Percentiles rank a stretch among this genome's conserved stretches.
Conservation (phyloP, 2,113 vertebrate species). For the Pithys albifrons region DNA sequence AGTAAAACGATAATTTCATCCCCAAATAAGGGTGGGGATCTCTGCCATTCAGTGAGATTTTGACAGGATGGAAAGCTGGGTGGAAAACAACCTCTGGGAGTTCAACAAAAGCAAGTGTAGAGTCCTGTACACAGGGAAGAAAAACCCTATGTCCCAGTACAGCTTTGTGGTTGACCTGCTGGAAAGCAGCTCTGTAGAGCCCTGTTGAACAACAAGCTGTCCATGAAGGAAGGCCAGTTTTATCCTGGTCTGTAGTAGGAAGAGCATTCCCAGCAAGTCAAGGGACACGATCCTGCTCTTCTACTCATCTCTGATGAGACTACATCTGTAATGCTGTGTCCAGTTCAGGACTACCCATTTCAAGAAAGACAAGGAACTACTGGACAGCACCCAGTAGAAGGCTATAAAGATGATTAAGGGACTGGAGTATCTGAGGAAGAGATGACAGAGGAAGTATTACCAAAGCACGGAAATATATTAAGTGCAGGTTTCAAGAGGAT, state of each 20-base stretch:
- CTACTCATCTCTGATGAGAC: neutral
- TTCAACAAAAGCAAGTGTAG: neutral
- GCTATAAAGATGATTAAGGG: neutral
- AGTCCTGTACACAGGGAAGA: neutral
- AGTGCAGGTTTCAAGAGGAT: neutral
- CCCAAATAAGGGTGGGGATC: neutral
- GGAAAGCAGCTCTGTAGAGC: neutral
- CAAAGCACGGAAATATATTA: neutral
- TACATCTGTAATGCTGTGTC: neutral
- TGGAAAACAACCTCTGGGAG: neutral
- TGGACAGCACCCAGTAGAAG: neutral
- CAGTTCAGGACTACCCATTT: neutral
- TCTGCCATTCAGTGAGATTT: neutral
- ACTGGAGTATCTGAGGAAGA: neutral
- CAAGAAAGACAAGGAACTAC: neutral
- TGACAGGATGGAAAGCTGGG: neutral
- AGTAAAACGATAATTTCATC: neutral
- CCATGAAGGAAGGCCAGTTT: neutral
- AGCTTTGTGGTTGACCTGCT: neutral
- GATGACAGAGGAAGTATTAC: neutral
- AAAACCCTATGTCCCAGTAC: neutral
- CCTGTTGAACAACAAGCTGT: neutral
- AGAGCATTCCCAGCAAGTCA: neutral
- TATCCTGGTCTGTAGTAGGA: neutral
- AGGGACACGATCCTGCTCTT: neutral